Percentiles rank a stretch among this genome's conserved stretches.
These are phyloP conservation scores for Microctonus brassicae DNA, from an alignment of 2,888 invertebrate species.

Conservation along the genomic window DNA sequence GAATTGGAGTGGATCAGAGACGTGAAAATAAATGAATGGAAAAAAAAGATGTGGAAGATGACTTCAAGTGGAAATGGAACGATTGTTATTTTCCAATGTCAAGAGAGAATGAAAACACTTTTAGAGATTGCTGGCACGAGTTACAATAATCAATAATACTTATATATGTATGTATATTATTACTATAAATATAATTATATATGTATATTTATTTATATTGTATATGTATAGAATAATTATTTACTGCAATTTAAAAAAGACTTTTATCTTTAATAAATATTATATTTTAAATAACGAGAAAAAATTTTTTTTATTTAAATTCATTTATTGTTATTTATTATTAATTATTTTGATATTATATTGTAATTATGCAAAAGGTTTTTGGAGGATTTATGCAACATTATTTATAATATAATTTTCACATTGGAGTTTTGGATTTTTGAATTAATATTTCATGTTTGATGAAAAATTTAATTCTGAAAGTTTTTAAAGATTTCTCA, in stretches of 20 bases:
- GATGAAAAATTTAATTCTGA: background rate
- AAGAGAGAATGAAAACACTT: background rate
- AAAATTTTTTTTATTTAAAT: background rate
- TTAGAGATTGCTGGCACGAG: background rate
- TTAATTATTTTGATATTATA: background rate
- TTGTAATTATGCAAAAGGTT: background rate
- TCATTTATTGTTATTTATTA: background rate
- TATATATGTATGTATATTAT: too few relatives aligned
- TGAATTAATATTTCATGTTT: background rate
- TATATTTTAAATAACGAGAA: too few relatives aligned
- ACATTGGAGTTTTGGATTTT: background rate
- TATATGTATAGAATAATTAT: background rate
- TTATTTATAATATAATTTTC: background rate
- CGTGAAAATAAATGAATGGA: conserved; percentile 20
- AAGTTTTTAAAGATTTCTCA: background rate
- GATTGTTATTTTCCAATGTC: conserved; percentile 32
- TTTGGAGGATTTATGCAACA: background rate
- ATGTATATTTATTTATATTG: background rate
- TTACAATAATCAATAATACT: conserved; percentile 30
- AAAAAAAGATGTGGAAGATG: too few relatives aligned
- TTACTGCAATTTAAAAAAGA: background rate
- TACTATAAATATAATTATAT: background rate
- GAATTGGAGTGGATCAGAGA: conserved; percentile 3
- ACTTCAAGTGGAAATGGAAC: conserved; percentile 6
- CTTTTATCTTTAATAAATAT: too few relatives aligned